Base-by-base conservation (phyloP, 2,888 invertebrate genomes). In the Trypoxylon attenuatum region DNA sequence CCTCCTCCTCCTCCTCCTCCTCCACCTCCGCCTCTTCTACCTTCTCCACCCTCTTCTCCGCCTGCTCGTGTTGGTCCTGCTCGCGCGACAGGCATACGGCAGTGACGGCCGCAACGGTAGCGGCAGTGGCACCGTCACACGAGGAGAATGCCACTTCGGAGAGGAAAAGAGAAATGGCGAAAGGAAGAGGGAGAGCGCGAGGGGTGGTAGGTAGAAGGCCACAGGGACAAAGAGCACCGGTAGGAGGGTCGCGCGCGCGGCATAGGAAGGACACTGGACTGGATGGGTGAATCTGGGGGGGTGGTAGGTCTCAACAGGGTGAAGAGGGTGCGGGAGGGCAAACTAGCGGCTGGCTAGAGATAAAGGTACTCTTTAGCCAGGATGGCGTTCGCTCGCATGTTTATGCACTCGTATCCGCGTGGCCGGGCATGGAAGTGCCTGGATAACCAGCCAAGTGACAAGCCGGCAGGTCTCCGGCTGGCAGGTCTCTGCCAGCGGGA, bases 401-500 rank as follows among this genome's bases (percentile, higher is more conserved):
- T 86, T 84, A 85, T 86, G 86, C 84, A 85, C 86, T 85, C 83
- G 84, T 83, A 84, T 84, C 79, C 85, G 84, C 85, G 84, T 84
- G 85, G 84, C 81, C 82, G 85, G 81, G 84, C 83, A 79, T 82
- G 83, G 84, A 84, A 86, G 85, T 86, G 84, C 83, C 83, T 81
- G 86, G 85, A 86, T 86, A 87, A 87, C 86, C 86, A 86, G 84
- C 86, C 86, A 85, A 86, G 86, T 87, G 87, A 87, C 86, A 85
- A 84, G 82, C 82, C 82, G 77, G 78, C 73, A 73, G 77, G 80
- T 70, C 65, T 67, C 68, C 57, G 67, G 61, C 65, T 61, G 72
- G 71, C 72, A 72, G 68, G 76, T 73, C 76, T 72, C 69, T 72
- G 69, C 72, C 76, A 64, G 66, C 47, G 64, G 67, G 64, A 68